Conservation (phyloP, 2,113 vertebrate genomes). For the Ciconia stormi region DNA sequence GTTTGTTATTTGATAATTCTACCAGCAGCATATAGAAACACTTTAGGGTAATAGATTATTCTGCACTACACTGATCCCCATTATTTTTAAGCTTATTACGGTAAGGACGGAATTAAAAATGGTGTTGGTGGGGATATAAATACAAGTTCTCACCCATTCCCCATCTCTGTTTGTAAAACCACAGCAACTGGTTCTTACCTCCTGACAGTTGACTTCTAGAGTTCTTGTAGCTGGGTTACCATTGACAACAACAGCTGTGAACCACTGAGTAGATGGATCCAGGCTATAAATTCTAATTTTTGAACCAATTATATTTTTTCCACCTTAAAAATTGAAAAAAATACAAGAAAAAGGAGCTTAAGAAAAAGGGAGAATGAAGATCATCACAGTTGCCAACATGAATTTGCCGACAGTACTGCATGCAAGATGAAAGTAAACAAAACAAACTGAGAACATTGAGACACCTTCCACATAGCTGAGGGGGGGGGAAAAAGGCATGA, state of each 20-base stretch:
- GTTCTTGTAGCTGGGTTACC: conserved; percentile 74
- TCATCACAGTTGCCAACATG: neutral
- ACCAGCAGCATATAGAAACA: neutral
- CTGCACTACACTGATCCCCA: neutral
- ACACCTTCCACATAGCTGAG: neutral
- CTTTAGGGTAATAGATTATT: neutral
- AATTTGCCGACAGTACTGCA: neutral
- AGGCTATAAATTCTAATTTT: conserved; percentile 82
- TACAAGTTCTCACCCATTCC: neutral
- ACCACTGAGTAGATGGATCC: conserved; percentile 81
- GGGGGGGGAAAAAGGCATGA: neutral
- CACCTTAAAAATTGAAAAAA: conserved; percentile 52
- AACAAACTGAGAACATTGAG: neutral
- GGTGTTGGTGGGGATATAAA: neutral
- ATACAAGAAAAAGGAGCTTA: neutral
- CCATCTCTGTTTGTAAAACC: neutral
- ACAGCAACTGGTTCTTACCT: conserved; percentile 66
- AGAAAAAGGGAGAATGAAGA: neutral
- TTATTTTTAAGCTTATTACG: neutral
- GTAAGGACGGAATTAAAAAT: neutral
- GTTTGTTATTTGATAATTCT: neutral
- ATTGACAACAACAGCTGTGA: conserved; percentile 77
- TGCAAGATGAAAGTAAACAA: neutral
- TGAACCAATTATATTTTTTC: conserved; percentile 79
- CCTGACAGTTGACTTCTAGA: conserved; percentile 78